Evolutionary conservation across 2,888 invertebrate genomes (phyloP).

Genomic region (Plebejus anna): DNA sequence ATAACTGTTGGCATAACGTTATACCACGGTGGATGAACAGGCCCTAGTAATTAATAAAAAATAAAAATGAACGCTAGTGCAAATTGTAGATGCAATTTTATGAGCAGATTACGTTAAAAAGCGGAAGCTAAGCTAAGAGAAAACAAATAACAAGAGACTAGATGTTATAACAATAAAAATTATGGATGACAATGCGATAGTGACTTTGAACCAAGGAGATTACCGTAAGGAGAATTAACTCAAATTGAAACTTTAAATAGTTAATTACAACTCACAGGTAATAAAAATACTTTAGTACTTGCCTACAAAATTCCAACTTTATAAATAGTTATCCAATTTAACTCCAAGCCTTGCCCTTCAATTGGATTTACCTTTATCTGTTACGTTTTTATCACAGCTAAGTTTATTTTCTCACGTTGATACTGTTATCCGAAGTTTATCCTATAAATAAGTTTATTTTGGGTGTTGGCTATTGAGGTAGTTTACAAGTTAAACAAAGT

Average conservation of each 20-base stretch:
- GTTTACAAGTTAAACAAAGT: not conserved
- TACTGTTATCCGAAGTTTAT: conserved; percentile 5
- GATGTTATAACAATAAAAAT: not conserved
- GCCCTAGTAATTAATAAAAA: conserved; percentile 19
- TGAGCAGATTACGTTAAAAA: not conserved
- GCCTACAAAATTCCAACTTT: not conserved
- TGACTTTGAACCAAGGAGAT: not conserved
- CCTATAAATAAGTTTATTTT: not conserved
- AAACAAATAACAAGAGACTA: not conserved
- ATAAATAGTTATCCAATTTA: conserved; percentile 6
- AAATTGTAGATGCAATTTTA: not conserved
- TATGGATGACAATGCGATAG: not conserved
- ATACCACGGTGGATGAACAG: not conserved
- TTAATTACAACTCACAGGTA: not conserved
- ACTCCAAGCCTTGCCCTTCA: conserved; percentile 21
- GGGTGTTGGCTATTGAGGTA: not conserved
- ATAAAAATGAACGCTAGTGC: not conserved
- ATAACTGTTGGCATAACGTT: conserved; percentile 15
- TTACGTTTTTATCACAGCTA: conserved; percentile 26
- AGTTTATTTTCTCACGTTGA: conserved; percentile 25
- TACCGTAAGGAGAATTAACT: not conserved
- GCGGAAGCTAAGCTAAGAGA: not conserved
- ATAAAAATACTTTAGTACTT: not conserved
- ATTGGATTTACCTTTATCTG: conserved; percentile 22
- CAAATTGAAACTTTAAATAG: not conserved